These are phyloP conservation scores for Hymenochirus boettgeri DNA, from an alignment of 2,113 vertebrate species.

Conservation along the genomic window DNA sequence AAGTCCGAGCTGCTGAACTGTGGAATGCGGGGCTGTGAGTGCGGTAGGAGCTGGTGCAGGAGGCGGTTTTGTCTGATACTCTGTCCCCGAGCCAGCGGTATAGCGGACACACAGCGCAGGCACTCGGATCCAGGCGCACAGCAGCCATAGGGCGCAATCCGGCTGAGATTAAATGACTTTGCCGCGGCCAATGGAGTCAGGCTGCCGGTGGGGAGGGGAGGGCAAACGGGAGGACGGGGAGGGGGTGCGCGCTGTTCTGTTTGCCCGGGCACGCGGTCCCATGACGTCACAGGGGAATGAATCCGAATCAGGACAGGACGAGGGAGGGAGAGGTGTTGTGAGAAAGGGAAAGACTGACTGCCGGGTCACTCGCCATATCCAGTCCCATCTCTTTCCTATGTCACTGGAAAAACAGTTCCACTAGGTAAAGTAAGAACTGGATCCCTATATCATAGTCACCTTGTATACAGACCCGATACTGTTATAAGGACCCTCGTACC, in stretches of 20 bases:
- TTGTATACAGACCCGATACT: too few relatives aligned
- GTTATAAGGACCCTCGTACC: too few relatives aligned
- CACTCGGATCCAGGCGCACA: slow-evolving; percentile 47
- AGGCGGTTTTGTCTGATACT: slow-evolving; percentile 34
- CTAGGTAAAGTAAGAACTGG: too few relatives aligned
- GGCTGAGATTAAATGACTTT: slow-evolving; percentile 85
- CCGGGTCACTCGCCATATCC: too few relatives aligned
- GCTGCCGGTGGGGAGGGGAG: slow-evolving; percentile 62
- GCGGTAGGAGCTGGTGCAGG: slow-evolving; percentile 1
- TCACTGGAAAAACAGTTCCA: too few relatives aligned
- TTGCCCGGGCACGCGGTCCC: slow-evolving; percentile 63
- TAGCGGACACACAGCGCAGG: slow-evolving; percentile 46
- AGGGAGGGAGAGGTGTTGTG: slow-evolving; percentile 40
- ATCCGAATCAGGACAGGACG: too few relatives aligned
- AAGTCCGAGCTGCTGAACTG: neutral
- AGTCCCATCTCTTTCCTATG: too few relatives aligned
- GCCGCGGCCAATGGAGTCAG: slow-evolving; percentile 80
- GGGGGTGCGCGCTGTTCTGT: slow-evolving; percentile 34
- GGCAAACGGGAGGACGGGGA: slow-evolving; percentile 63
- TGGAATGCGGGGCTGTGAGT: neutral
- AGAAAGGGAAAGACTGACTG: neutral
- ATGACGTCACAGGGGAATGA: slow-evolving; percentile 79
- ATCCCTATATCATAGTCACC: too few relatives aligned
- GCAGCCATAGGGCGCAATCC: slow-evolving; percentile 85
- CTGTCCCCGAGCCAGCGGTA: slow-evolving; percentile 44